Conservation (phyloP, 1,140 invertebrate species). For the Drepana arcuata region DNA sequence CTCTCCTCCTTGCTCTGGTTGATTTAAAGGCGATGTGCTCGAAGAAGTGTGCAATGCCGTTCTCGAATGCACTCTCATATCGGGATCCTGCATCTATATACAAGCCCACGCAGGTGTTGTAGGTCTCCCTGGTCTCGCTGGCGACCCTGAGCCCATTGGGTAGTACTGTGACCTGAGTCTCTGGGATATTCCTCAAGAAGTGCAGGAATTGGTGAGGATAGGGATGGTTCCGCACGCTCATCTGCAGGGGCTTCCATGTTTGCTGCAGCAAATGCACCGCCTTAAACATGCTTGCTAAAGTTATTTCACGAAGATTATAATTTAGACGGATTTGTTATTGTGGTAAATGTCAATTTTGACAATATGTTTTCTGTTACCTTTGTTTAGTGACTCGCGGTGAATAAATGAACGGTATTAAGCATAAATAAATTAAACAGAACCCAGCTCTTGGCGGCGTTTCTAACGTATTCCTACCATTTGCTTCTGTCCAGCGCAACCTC, state of each 20-base stretch:
- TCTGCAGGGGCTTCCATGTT: background rate
- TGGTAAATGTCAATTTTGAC: too few species aligned
- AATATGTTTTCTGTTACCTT: too few species aligned
- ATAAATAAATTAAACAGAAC: too few species aligned
- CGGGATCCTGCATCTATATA: slow-evolving; percentile 84
- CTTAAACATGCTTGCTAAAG: too few species aligned
- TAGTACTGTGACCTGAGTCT: slow-evolving; percentile 14
- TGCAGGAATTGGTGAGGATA: slow-evolving; percentile 14
- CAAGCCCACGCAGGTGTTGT: slow-evolving; percentile 77
- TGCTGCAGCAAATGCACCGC: background rate
- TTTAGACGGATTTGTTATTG: too few species aligned
- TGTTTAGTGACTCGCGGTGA: too few species aligned
- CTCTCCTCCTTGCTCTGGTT: slow-evolving; percentile 76
- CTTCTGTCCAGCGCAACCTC: too few species aligned
- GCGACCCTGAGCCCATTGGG: slow-evolving; percentile 36
- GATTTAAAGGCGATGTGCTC: slow-evolving; percentile 89
- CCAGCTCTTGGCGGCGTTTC: too few species aligned
- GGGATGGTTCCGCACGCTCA: background rate
- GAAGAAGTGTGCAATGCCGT: slow-evolving; percentile 84
- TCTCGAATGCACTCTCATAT: slow-evolving; percentile 79
- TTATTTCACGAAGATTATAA: too few species aligned
- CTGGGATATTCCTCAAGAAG: slow-evolving; percentile 18
- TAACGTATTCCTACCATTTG: too few species aligned
- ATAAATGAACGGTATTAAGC: too few species aligned
- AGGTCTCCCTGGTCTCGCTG: slow-evolving; percentile 27